Evolutionary conservation across 2,888 invertebrate species (phyloP).

Genomic region (Ichneumoninae sp.): DNA sequence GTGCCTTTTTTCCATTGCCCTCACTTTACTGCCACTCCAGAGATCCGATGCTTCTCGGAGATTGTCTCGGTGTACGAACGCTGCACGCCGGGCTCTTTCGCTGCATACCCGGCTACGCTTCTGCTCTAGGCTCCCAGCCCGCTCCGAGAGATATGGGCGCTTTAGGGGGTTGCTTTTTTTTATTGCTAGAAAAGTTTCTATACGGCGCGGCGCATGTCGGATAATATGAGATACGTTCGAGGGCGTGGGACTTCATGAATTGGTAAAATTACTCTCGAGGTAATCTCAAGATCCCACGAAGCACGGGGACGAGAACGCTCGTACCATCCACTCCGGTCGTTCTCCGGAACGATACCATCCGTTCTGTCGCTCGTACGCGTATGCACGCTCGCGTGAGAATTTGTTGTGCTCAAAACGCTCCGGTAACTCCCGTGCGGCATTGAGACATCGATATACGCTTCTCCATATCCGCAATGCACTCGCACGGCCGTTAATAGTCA

Average conservation of each 20-base stretch:
- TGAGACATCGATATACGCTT: background rate
- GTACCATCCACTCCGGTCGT: background rate
- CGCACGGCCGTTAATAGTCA: background rate
- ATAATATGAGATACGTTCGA: conserved; percentile 16
- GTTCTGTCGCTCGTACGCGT: background rate
- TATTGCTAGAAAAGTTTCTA: background rate
- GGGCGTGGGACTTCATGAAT: conserved; percentile 15
- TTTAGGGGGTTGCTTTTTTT: background rate
- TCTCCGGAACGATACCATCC: background rate
- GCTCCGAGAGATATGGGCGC: background rate
- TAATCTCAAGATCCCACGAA: background rate
- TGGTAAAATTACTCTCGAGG: conserved; percentile 18
- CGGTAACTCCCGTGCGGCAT: background rate
- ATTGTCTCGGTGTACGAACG: conserved; percentile 25
- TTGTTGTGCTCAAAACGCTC: background rate
- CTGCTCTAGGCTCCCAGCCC: background rate
- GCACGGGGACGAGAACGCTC: too few relatives aligned
- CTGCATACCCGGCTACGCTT: background rate
- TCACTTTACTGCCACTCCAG: conserved; percentile 41
- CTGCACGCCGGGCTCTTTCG: background rate
- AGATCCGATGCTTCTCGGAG: conserved; percentile 41
- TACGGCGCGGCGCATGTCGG: background rate
- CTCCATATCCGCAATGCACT: conserved; percentile 4
- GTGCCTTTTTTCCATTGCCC: conserved; percentile 1
- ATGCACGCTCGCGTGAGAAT: background rate